Evolutionary conservation across 1,140 invertebrate genomes (phyloP).

Genomic region (Diorhabda elongata): DNA sequence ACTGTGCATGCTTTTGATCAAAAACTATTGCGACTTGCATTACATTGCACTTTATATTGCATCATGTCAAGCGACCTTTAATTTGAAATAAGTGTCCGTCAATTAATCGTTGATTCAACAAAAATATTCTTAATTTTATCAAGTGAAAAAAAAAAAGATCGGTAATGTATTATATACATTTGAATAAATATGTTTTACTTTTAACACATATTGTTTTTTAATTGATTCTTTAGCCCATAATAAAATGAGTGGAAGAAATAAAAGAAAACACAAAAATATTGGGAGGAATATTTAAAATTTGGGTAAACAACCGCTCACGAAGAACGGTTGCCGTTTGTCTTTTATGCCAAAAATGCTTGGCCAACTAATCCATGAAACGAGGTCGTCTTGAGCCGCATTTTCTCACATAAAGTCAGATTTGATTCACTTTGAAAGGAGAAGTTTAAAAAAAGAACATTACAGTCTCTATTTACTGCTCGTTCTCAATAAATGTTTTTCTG

Average conservation of each 20-base stretch:
- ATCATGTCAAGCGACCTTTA: background rate
- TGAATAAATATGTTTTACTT: background rate
- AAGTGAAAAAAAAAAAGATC: background rate
- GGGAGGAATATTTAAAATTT: conserved; percentile 29
- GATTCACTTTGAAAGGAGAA: too few relatives aligned
- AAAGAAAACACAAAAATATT: conserved; percentile 28
- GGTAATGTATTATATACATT: background rate
- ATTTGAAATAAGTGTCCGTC: background rate
- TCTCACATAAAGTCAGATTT: conserved; percentile 13
- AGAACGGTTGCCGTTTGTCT: conserved; percentile 28
- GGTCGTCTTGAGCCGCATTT: conserved; percentile 17
- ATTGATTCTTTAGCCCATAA: background rate
- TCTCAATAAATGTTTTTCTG: too few relatives aligned
- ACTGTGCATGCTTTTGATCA: too few relatives aligned
- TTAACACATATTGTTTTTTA: background rate
- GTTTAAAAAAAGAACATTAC: too few relatives aligned
- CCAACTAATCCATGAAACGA: conserved; percentile 30
- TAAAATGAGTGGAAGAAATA: conserved; percentile 25
- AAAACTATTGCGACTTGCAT: too few relatives aligned
- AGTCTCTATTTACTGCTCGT: too few relatives aligned
- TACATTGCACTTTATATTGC: background rate
- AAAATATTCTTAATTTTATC: background rate
- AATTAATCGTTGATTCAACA: background rate
- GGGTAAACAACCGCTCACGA: conserved; percentile 26
- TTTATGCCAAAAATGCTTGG: conserved; percentile 33